Conservation (phyloP, 2,797 vertebrate species). For the Synaphobranchus kaupii region DNA sequence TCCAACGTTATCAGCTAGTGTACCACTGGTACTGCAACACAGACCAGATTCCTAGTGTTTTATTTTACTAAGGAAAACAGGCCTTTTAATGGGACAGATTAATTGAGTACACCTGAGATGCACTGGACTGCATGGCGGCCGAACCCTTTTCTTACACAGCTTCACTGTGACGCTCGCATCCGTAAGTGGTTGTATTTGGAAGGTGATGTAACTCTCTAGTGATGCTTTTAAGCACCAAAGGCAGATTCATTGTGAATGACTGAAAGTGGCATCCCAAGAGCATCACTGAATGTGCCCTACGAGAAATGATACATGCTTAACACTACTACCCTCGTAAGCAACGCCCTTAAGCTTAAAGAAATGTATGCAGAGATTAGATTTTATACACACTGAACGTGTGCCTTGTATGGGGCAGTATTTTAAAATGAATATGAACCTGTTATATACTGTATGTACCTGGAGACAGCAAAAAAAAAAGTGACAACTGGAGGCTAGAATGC, state of each 20-base stretch:
- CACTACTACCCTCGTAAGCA: not conserved
- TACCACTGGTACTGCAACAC: not conserved
- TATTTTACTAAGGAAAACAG: not conserved
- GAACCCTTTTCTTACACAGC: not conserved
- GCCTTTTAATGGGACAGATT: not conserved
- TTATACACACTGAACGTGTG: not conserved
- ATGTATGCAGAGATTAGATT: not conserved
- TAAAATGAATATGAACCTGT: not conserved
- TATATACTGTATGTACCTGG: not conserved
- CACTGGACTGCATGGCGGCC: not conserved
- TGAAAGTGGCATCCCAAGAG: not conserved
- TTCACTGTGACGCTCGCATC: not conserved
- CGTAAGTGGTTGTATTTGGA: not conserved
- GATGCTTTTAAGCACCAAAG: not conserved
- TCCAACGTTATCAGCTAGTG: not conserved
- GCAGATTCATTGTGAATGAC: not conserved
- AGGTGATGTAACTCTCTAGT: constrained; percentile 17
- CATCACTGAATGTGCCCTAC: not conserved
- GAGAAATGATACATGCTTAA: not conserved
- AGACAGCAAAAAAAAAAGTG: not conserved
- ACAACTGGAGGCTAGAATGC: not conserved
- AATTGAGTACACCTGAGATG: not conserved
- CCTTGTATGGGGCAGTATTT: not conserved
- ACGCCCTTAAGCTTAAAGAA: not conserved
- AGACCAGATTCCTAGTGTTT: no score